A percentile compares a stretch with the other conserved stretches of the same genome.
phyloP scores from a whole-genome alignment of 2,113 vertebrate species.

The Philantomba maxwellii region DNA sequence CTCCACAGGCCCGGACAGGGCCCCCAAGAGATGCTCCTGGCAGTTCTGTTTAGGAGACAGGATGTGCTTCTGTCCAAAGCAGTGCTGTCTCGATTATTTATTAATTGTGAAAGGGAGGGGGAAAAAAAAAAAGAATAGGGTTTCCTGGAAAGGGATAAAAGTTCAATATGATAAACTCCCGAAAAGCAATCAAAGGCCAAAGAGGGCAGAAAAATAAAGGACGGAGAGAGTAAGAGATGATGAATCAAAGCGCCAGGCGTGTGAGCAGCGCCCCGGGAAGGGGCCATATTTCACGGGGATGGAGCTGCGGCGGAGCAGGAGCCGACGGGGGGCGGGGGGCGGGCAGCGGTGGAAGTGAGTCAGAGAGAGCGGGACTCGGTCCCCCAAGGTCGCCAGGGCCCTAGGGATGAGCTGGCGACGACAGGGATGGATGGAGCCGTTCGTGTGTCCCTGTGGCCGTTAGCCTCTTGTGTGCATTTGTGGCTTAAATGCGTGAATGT shows the following conservation, averaged over 20 bases:
- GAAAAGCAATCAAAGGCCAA: constrained; percentile 65
- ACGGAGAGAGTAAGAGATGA: constrained; percentile 24
- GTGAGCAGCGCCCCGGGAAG: not conserved
- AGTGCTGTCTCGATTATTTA: constrained; percentile 59
- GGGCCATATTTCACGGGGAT: not conserved
- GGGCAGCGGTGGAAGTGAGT: not conserved
- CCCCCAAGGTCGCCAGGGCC: not conserved
- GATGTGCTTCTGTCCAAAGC: constrained; percentile 53
- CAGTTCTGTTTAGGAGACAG: constrained; percentile 2
- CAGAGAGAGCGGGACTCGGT: not conserved
- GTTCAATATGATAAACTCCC: constrained; percentile 72
- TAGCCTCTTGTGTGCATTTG: not conserved
- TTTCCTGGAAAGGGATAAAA: constrained; percentile 72
- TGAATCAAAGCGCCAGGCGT: constrained; percentile 18
- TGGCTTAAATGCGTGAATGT: not conserved
- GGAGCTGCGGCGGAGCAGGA: not conserved
- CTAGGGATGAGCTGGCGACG: not conserved
- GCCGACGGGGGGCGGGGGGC: not conserved
- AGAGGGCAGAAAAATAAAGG: constrained; percentile 59
- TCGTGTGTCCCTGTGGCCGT: not conserved
- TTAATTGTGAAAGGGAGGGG: constrained; percentile 61
- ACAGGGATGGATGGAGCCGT: not conserved
- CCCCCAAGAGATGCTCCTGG: not conserved
- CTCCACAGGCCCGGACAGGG: not conserved
- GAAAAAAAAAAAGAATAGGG: constrained; percentile 39